Conservation (phyloP, 2,888 invertebrate species). For the Parochlus steinenii region DNA sequence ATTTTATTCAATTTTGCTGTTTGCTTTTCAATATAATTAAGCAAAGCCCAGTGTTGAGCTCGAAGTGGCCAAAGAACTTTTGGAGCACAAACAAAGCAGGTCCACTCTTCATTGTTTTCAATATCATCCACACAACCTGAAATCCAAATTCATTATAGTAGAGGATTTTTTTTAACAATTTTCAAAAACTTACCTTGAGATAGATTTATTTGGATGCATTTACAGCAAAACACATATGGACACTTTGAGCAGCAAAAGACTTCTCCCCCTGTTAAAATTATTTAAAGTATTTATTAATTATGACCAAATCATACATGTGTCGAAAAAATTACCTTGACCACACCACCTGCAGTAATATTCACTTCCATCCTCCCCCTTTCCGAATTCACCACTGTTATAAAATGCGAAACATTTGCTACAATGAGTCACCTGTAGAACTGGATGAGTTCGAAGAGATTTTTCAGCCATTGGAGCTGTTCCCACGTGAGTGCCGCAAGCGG, state of each 20-base stretch:
- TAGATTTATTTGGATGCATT: slow-evolving; percentile 58
- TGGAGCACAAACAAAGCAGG: slow-evolving; percentile 58
- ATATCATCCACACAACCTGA: slow-evolving; percentile 50
- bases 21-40: slow-evolving; percentile 47
- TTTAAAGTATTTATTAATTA: not conserved
- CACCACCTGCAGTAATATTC: slow-evolving; percentile 74
- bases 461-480: slow-evolving; percentile 51
- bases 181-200: no score
- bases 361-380: slow-evolving; percentile 68
- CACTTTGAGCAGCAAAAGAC: slow-evolving; percentile 66
- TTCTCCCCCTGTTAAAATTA: slow-evolving; percentile 46
- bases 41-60: slow-evolving; percentile 53
- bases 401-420: slow-evolving; percentile 58
- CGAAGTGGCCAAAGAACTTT: slow-evolving; percentile 45
- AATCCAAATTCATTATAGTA: no score
- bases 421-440: slow-evolving; percentile 51
- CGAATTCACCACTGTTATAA: slow-evolving; percentile 66
- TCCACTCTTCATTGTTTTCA: slow-evolving; percentile 62
- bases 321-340: slow-evolving; percentile 39
- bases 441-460: slow-evolving; percentile 50
- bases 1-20: slow-evolving; percentile 17
- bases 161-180: no score
- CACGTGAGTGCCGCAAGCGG: slow-evolving; percentile 56
- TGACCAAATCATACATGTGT: not conserved
- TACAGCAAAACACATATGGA: slow-evolving; percentile 57